phyloP scores from a whole-genome alignment of 2,797 vertebrate species.

The Brotula barbata region DNA sequence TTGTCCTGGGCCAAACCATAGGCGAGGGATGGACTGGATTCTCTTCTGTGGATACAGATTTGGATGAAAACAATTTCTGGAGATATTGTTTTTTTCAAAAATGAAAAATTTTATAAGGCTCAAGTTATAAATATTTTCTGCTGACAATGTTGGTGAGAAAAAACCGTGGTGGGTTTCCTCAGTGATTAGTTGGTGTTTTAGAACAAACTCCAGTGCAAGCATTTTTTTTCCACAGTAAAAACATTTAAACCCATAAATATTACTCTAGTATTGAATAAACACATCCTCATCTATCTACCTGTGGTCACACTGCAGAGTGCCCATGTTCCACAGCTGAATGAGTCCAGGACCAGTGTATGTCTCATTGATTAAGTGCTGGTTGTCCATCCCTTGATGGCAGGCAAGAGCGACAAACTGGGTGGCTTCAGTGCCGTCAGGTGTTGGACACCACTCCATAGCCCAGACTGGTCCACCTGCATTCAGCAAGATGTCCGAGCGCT shows the following conservation, averaged over 20 bases:
- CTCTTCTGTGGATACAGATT: constrained; percentile 71
- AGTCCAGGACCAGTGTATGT: constrained; percentile 77
- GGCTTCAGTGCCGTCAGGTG: constrained; percentile 80
- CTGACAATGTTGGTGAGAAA: too few relatives aligned
- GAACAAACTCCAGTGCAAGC: too few relatives aligned
- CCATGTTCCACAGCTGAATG: constrained; percentile 91
- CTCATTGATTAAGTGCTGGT: constrained; percentile 76
- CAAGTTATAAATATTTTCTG: too few relatives aligned
- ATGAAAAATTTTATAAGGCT: background rate
- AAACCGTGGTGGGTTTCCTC: too few relatives aligned
- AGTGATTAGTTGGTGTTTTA: too few relatives aligned
- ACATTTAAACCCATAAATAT: too few relatives aligned
- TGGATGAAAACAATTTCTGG: background rate
- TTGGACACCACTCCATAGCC: constrained; percentile 95
- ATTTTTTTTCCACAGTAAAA: too few relatives aligned
- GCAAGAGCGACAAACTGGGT: constrained; percentile 86
- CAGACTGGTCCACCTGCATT: constrained; percentile 90
- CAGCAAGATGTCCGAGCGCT: constrained; percentile 86
- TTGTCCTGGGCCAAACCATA: constrained; percentile 88
- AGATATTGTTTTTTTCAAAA: too few relatives aligned
- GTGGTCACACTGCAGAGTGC: constrained; percentile 77
- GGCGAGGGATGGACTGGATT: constrained; percentile 75
- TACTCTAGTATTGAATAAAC: too few relatives aligned
- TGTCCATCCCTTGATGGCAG: constrained; percentile 88
- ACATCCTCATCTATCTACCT: constrained; percentile 77